These are phyloP conservation scores for Penaeus indicus DNA, from an alignment of 1,140 invertebrate genomes.

Conservation along the genomic window DNA sequence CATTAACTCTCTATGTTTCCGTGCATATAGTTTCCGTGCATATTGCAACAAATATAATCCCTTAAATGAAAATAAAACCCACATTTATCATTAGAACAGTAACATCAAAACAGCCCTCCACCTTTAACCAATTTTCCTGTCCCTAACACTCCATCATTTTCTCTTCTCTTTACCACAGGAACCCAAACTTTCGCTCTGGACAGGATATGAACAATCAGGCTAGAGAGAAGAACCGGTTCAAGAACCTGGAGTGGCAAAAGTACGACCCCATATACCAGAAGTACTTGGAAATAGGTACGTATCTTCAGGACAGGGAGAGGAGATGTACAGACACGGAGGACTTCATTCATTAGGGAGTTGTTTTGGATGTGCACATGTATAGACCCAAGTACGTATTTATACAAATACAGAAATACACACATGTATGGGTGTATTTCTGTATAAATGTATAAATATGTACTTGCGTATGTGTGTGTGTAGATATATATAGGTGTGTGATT, in stretches of 20 bases:
- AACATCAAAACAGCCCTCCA: neutral
- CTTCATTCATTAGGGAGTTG: neutral
- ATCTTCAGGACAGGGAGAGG: neutral
- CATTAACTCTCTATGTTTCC: neutral
- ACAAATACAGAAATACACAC: neutral
- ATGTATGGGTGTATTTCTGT: neutral
- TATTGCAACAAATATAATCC: no score
- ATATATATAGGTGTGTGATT: neutral
- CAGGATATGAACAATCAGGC: constrained; percentile 21
- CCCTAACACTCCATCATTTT: neutral
- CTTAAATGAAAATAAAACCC: no score
- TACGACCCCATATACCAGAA: constrained; percentile 54
- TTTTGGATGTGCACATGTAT: neutral
- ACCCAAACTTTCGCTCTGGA: constrained; percentile 30
- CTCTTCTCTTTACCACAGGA: constrained; percentile 14
- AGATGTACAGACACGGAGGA: neutral
- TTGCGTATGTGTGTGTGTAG: neutral
- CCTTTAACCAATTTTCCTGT: neutral
- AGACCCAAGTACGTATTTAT: neutral
- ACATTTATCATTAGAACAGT: no score
- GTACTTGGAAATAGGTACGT: constrained; percentile 45
- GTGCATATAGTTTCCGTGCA: neutral
- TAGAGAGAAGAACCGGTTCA: constrained; percentile 23
- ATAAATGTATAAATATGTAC: neutral
- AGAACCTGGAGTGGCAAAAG: constrained; percentile 41